A percentile compares a stretch with the other conserved stretches of the same genome.
Evolutionary conservation across 2,113 vertebrate species (phyloP).

Genomic region (Solea senegalensis): DNA sequence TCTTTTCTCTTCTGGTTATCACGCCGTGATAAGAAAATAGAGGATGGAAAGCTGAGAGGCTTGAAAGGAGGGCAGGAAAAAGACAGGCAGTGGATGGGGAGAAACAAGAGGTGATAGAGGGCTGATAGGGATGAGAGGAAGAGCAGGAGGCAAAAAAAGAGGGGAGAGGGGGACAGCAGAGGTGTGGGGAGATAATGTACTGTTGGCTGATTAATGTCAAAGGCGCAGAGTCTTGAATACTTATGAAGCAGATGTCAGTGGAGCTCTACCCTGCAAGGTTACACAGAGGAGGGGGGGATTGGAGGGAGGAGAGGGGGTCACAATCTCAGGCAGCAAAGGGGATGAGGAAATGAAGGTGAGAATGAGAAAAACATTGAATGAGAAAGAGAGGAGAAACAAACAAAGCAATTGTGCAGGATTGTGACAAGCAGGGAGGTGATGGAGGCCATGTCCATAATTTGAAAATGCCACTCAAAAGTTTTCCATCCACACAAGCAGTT

Average conservation of each 20-base stretch:
- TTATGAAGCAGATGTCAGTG: constrained; percentile 81
- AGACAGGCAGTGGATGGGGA: constrained; percentile 23
- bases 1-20: constrained; percentile 66
- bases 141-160: constrained; percentile 57
- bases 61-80: constrained; percentile 48
- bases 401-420: constrained; percentile 20
- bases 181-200: constrained; percentile 76
- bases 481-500: constrained; percentile 14
- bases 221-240: constrained; percentile 77
- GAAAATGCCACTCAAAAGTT: constrained; percentile 39
- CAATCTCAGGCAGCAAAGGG: constrained; percentile 16
- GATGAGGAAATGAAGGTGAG: constrained; percentile 46
- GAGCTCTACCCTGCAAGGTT: constrained; percentile 78
- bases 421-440: constrained; percentile 40
- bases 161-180: constrained; percentile 38
- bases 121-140: constrained; percentile 67
- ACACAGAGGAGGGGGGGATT: constrained; percentile 59
- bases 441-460: constrained; percentile 44
- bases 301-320: constrained; percentile 24
- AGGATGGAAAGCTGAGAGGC: constrained; percentile 49
- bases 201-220: constrained; percentile 81
- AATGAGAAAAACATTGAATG: constrained; percentile 41
- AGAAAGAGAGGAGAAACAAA: constrained; percentile 40
- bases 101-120: constrained; percentile 50
- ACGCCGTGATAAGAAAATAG: constrained; percentile 60